Evolutionary conservation across 2,113 vertebrate species (phyloP).

Genomic region (Grus americana): DNA sequence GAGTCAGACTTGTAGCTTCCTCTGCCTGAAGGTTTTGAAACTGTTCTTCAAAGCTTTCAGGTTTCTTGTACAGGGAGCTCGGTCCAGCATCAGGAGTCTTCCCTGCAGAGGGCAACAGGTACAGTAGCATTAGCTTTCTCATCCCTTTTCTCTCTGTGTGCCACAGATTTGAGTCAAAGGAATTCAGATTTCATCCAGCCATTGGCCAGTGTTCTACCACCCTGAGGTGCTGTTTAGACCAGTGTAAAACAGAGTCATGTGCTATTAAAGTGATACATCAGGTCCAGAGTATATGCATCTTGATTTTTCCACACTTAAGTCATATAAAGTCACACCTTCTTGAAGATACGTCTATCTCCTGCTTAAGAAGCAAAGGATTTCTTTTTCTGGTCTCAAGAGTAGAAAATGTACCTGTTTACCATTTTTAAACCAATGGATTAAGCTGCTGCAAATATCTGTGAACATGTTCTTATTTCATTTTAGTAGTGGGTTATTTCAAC

Average conservation of each 20-base stretch:
- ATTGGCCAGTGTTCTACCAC: not conserved
- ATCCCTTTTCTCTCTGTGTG: not conserved
- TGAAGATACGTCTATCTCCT: not conserved
- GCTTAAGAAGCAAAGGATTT: not conserved
- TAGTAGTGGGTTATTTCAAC: not conserved
- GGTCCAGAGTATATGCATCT: not conserved
- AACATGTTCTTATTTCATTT: not conserved
- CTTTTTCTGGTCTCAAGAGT: not conserved
- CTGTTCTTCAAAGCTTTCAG: slow-evolving; percentile 55
- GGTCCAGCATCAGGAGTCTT: slow-evolving; percentile 73
- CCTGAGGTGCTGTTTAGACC: not conserved
- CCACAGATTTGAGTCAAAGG: not conserved
- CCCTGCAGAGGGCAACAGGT: slow-evolving; percentile 65
- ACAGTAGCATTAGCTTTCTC: not conserved
- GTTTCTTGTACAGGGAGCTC: slow-evolving; percentile 81
- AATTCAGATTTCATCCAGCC: not conserved
- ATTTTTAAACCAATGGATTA: not conserved
- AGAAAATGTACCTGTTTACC: not conserved
- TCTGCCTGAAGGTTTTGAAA: slow-evolving; percentile 40
- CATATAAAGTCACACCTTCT: not conserved
- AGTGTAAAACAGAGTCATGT: not conserved
- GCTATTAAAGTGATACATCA: not conserved
- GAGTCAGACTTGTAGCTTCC: slow-evolving; percentile 65
- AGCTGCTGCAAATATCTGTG: not conserved
- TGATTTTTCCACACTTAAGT: not conserved